phyloP scores from a whole-genome alignment of 2,797 vertebrate genomes.

The Onychomys arenicola region DNA sequence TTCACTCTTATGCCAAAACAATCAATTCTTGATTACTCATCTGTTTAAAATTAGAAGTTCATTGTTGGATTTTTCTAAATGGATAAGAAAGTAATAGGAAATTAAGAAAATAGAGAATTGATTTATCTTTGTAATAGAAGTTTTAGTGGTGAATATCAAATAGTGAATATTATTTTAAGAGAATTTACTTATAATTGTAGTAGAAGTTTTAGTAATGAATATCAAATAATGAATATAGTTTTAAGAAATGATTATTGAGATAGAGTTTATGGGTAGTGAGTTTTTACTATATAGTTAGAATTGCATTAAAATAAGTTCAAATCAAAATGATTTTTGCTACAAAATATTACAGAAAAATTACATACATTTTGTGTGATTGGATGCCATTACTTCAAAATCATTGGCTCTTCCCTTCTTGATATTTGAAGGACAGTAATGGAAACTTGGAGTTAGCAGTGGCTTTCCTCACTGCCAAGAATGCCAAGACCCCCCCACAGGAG shows the following conservation, averaged over 20 bases:
- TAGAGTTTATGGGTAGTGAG: neutral
- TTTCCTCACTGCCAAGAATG: constrained; percentile 97
- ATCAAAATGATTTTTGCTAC: constrained; percentile 35
- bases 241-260: neutral
- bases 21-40: constrained; percentile 1
- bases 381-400: constrained; percentile 54
- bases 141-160: constrained; percentile 15
- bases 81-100: constrained; percentile 32
- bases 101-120: constrained; percentile 45
- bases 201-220: constrained; percentile 33
- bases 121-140: constrained; percentile 5
- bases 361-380: neutral
- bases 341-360: neutral
- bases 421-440: constrained; percentile 96
- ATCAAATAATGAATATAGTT: constrained; percentile 8
- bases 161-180: constrained; percentile 14
- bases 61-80: constrained; percentile 38
- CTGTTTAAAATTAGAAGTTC: constrained; percentile 47
- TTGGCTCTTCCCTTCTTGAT: constrained; percentile 65
- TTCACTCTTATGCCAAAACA: neutral
- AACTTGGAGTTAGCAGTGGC: constrained; percentile 97
- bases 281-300: constrained; percentile 30
- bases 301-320: constrained; percentile 11
- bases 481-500: constrained; percentile 96
- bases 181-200: constrained; percentile 26